phyloP scores from a whole-genome alignment of 2,797 vertebrate species.

The Bovichtus diacanthus region DNA sequence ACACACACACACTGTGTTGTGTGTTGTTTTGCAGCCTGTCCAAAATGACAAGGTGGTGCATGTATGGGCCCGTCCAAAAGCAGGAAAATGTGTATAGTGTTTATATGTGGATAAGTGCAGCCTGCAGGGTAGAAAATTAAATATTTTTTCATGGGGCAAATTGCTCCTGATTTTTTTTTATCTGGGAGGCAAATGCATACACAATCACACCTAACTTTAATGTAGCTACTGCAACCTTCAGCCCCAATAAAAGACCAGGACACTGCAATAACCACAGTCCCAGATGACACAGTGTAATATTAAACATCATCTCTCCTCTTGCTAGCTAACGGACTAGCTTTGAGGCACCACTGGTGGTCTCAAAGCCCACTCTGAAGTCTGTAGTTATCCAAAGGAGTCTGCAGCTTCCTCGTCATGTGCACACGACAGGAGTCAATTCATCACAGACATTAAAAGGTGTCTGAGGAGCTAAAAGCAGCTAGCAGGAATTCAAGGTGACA shows the following conservation, averaged over 20 bases:
- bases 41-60: constrained; percentile 10
- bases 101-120: not conserved
- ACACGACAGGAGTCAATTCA: constrained; percentile 34
- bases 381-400: not conserved
- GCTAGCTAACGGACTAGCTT: not conserved
- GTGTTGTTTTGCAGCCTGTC: constrained; percentile 2
- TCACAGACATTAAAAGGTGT: constrained; percentile 20
- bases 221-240: not conserved
- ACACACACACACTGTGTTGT: not conserved
- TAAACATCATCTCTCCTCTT: not conserved
- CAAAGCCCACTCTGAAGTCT: not conserved
- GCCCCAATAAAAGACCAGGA: not conserved
- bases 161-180: too few species aligned
- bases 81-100: not conserved
- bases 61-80: not conserved
- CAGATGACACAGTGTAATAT: not conserved
- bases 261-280: not conserved
- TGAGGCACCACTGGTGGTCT: not conserved
- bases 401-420: constrained; percentile 42
- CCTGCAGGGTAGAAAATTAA: not conserved
- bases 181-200: too few species aligned
- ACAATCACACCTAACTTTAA: not conserved
- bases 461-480: constrained; percentile 49
- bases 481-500: constrained; percentile 86
- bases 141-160: too few species aligned